Conservation (phyloP, 2,888 invertebrate genomes). For the Synergus gifuensis region DNA sequence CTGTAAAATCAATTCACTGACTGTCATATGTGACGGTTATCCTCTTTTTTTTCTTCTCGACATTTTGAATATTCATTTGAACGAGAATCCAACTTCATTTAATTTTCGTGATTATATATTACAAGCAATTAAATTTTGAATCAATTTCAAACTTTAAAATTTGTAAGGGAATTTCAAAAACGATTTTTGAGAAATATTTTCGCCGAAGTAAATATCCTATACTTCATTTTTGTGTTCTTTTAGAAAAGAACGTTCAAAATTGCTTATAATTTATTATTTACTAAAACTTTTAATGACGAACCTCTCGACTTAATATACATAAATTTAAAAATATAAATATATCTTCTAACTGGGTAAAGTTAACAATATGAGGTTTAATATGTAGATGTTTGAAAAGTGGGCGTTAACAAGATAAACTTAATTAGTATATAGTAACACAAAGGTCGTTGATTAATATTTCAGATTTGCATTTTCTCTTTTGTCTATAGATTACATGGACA, state of each 20-base stretch:
- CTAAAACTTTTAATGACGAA: no score
- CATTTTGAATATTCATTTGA: not conserved
- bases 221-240: no score
- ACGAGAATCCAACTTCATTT: not conserved
- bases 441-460: not conserved
- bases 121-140: not conserved
- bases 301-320: not conserved
- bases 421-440: not conserved
- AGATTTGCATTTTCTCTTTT: not conserved
- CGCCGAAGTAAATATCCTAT: no score
- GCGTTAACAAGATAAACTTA: not conserved
- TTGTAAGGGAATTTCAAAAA: not conserved
- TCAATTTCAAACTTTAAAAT: not conserved
- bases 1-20: not conserved
- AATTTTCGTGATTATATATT: not conserved
- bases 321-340: not conserved
- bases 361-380: not conserved
- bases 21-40: not conserved
- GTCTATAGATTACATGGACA: not conserved
- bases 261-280: no score
- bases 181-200: no score
- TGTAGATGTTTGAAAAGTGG: not conserved
- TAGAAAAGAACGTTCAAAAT: no score
- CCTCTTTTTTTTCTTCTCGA: not conserved
- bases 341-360: not conserved